These are phyloP conservation scores for Clistopyga incitator DNA, from an alignment of 2,888 invertebrate species.

Conservation along the genomic window DNA sequence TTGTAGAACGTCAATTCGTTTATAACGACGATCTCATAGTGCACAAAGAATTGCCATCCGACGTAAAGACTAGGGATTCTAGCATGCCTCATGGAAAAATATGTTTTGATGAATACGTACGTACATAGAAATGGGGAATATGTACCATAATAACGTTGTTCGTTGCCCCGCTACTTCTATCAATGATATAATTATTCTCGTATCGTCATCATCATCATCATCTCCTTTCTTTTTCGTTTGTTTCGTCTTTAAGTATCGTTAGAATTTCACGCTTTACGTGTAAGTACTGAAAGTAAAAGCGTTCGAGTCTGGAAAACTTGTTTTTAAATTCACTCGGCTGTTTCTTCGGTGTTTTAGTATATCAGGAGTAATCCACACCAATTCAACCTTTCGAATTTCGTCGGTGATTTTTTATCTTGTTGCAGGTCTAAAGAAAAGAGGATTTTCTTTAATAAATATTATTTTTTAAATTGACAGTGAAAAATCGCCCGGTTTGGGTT, in stretches of 20 bases:
- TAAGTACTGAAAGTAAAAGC: constrained; percentile 61
- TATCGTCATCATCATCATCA: too few species aligned
- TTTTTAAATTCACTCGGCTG: constrained; percentile 19
- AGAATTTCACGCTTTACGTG: constrained; percentile 63
- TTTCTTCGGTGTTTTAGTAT: constrained; percentile 3
- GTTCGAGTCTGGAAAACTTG: constrained; percentile 19
- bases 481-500: too few species aligned
- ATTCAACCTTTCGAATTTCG: too few species aligned
- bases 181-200: constrained; percentile 39
- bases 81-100: constrained; percentile 57
- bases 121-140: constrained; percentile 14
- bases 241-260: constrained; percentile 56
- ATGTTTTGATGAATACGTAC: constrained; percentile 42
- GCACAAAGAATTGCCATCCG: background rate
- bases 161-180: constrained; percentile 44
- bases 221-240: background rate
- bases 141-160: constrained; percentile 22
- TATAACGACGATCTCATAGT: background rate
- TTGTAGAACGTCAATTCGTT: background rate
- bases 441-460: too few species aligned
- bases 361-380: background rate
- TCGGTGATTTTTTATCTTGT: too few species aligned
- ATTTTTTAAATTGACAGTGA: too few species aligned
- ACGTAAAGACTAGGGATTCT: constrained; percentile 12
- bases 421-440: too few species aligned